Evolutionary conservation across 1,140 invertebrate genomes (phyloP).

Genomic region (Heterodera carotae): DNA sequence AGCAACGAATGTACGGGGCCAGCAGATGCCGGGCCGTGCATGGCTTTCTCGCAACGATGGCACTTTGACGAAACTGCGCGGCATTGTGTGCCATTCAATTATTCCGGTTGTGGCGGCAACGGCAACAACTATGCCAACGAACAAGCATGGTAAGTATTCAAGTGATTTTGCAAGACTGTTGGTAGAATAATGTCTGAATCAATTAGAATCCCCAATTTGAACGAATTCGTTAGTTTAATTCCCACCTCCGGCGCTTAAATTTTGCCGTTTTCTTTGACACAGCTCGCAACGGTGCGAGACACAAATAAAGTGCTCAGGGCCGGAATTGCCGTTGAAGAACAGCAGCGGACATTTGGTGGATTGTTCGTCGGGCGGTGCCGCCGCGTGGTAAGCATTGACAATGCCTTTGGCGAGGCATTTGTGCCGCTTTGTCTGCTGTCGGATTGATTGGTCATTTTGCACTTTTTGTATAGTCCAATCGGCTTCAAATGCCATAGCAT

Average conservation of each 20-base stretch:
- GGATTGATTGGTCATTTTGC: not conserved
- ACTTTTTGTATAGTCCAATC: conserved; percentile 41
- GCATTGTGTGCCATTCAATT: conserved; percentile 51
- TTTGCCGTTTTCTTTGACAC: not conserved
- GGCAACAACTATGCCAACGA: conserved; percentile 65
- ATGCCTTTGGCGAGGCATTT: not conserved
- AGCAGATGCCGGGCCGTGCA: conserved; percentile 51
- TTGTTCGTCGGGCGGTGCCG: conserved; percentile 44
- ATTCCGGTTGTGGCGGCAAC: conserved; percentile 66
- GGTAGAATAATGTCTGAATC: no score
- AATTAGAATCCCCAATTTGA: not conserved
- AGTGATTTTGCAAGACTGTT: not conserved
- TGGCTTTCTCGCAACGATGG: conserved; percentile 44
- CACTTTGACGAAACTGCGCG: conserved; percentile 54
- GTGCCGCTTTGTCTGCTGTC: no score
- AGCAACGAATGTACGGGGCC: conserved; percentile 58
- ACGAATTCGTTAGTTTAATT: not conserved
- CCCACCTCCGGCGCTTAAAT: not conserved
- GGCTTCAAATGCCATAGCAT: conserved; percentile 55
- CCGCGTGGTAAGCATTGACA: not conserved
- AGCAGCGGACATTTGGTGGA: conserved; percentile 50
- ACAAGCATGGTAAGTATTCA: conserved; percentile 50
- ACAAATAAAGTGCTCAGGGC: conserved; percentile 41
- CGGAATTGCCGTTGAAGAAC: conserved; percentile 48
- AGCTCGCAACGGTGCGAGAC: conserved; percentile 54